Percentiles rank a stretch among this genome's conserved stretches.
These are phyloP conservation scores for Colletes latitarsis DNA, from an alignment of 1,140 invertebrate genomes.

Conservation along the genomic window DNA sequence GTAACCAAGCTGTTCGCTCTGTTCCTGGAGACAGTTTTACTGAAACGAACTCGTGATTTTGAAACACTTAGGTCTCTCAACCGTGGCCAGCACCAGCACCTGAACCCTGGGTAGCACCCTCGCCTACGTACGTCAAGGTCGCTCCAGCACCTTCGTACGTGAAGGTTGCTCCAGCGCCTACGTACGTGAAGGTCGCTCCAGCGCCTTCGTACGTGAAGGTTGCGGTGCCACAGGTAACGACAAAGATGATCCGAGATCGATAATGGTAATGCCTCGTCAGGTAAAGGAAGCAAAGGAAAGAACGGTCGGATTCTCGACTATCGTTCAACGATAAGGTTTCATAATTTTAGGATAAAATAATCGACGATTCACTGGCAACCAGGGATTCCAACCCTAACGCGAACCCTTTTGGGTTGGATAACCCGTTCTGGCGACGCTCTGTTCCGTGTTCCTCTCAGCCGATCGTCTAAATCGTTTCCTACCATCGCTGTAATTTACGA, in stretches of 20 bases:
- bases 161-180: conserved; percentile 35
- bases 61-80: conserved; percentile 29
- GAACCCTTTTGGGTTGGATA: not conserved
- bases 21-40: not conserved
- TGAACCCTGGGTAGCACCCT: conserved; percentile 26
- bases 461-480: not conserved
- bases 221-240: conserved; percentile 29
- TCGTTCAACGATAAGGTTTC: too few relatives aligned
- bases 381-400: too few relatives aligned
- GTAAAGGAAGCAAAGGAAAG: not conserved
- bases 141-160: conserved; percentile 21
- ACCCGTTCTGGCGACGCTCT: not conserved
- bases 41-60: conserved; percentile 35
- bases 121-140: not conserved
- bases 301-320: not conserved
- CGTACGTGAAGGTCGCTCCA: conserved; percentile 25
- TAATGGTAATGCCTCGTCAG: not conserved
- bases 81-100: conserved; percentile 34
- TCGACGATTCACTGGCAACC: too few relatives aligned
- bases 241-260: not conserved
- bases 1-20: conserved; percentile 22
- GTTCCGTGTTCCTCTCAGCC: not conserved
- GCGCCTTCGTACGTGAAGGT: conserved; percentile 32
- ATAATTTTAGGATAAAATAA: too few relatives aligned
- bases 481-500: not conserved